Evolutionary conservation across 2,888 invertebrate genomes (phyloP), one percentile per base, ranked within the genome.

Genomic region (Griposia aprilina): DNA sequence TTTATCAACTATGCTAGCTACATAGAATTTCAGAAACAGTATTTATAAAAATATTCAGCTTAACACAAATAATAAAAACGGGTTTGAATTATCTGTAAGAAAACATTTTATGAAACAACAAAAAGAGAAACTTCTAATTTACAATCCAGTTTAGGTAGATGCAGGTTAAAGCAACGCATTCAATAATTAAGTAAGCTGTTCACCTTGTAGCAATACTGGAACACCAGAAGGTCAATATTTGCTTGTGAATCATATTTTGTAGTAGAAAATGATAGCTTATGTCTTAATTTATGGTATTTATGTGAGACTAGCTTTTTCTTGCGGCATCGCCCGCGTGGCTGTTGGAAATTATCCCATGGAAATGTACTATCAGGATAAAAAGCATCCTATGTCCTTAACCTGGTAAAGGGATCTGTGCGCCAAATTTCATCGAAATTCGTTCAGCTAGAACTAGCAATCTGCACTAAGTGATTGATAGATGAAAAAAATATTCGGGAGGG

Each of bases 151-250:
- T 57, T 11, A 67, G 26, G 48, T 85, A 69, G 50, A 52, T 60
- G 48, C 23, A 36, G 30, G 52, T 50, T 62, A 30, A 41, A 80
- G 59, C 71, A 68, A 26, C 36, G 68, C n/a, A 11, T 80, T 71
- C 13, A 66, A 72, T 59, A 75, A 30, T 60, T 59, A 74, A 76
- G 55, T 74, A 36, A 59, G 77, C 59, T 59, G 82, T 79, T 87
- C 45, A 76, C 86, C 87, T 86, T 86, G 85, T 50, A 60, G 59
- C 50, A 70, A 36, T 71, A 73, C 26, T 72, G 23, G 30, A 20
- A 65, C 30, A 48, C 5, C 6, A 67, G 66, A 79, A 87, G 85
- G 86, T 86, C 75, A 73, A 68, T 69, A 65, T 26, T 69, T 62
- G 2, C 17, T 50, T 55, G 20, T 63, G 55, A 66, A 45, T 66